These are phyloP conservation scores for Cariama cristata DNA, from an alignment of 2,113 vertebrate genomes.

Conservation along the genomic window DNA sequence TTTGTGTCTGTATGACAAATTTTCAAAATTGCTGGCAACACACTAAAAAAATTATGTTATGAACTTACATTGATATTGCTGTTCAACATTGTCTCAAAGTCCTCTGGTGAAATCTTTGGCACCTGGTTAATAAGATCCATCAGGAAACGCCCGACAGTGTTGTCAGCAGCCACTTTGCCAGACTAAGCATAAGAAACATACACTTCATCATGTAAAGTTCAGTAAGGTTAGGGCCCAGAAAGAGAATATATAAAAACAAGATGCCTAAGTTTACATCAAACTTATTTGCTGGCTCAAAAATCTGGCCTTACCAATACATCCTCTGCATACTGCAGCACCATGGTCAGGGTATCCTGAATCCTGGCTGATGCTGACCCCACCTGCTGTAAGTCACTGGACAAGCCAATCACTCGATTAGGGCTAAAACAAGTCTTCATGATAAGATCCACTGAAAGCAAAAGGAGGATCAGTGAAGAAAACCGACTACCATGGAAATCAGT, in stretches of 20 bases:
- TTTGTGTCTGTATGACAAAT: neutral
- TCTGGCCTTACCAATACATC: constrained; percentile 90
- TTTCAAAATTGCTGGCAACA: neutral
- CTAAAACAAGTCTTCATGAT: constrained; percentile 90
- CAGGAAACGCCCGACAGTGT: constrained; percentile 94
- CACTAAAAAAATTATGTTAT: neutral
- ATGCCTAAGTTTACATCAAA: neutral
- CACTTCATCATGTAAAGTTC: neutral
- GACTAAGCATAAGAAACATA: constrained; percentile 79
- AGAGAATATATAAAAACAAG: neutral
- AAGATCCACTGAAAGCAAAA: constrained; percentile 86
- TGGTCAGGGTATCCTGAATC: constrained; percentile 92
- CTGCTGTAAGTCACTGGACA: constrained; percentile 96
- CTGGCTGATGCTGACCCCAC: constrained; percentile 87
- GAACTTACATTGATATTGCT: constrained; percentile 97
- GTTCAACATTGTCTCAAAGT: constrained; percentile 99
- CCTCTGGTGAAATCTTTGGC: constrained; percentile 92
- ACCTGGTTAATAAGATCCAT: constrained; percentile 98
- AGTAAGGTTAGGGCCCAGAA: neutral
- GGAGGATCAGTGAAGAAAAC: neutral
- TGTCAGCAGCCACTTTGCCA: constrained; percentile 93
- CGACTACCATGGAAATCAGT: neutral
- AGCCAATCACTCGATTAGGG: constrained; percentile 87
- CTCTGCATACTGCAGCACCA: constrained; percentile 92
- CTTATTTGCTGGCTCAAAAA: neutral